Conservation (phyloP, 2,888 invertebrate genomes). For the Siphonodentalium dalli region DNA sequence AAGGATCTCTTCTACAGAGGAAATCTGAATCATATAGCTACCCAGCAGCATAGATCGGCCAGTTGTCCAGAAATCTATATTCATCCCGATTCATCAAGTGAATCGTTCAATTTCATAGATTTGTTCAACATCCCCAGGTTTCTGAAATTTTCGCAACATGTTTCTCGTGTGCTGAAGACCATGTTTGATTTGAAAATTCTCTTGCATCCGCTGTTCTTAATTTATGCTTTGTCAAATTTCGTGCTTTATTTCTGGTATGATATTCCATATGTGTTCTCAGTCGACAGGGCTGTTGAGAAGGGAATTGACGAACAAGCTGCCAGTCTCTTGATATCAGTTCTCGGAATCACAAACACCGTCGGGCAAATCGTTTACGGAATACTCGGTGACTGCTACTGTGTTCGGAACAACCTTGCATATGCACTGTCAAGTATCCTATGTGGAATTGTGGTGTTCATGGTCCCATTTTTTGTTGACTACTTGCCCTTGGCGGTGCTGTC, state of each 20-base stretch:
- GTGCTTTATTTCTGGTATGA: conserved; percentile 88
- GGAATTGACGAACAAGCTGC: conserved; percentile 62
- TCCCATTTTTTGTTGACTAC: conserved; percentile 41
- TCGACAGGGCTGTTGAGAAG: conserved; percentile 76
- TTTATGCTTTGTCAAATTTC: conserved; percentile 73
- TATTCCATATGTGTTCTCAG: conserved; percentile 91
- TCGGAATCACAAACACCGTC: conserved; percentile 79
- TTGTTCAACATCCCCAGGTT: too few relatives aligned
- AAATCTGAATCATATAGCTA: too few relatives aligned
- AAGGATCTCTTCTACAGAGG: too few relatives aligned
- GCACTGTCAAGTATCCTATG: conserved; percentile 74
- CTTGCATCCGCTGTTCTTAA: conserved; percentile 22
- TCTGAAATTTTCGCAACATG: too few relatives aligned
- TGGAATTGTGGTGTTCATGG: conserved; percentile 54
- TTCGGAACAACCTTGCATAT: conserved; percentile 83
- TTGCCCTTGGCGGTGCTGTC: conserved; percentile 29
- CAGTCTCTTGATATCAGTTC: conserved; percentile 81
- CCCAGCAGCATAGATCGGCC: too few relatives aligned
- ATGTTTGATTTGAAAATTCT: too few relatives aligned
- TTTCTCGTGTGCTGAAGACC: too few relatives aligned
- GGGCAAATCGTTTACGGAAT: conserved; percentile 78
- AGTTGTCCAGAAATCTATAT: too few relatives aligned
- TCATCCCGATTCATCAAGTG: too few relatives aligned
- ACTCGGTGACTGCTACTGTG: conserved; percentile 82
- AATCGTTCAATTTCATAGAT: too few relatives aligned